These are phyloP conservation scores for Halictus rubicundus DNA, from an alignment of 1,140 invertebrate species.

Conservation along the genomic window DNA sequence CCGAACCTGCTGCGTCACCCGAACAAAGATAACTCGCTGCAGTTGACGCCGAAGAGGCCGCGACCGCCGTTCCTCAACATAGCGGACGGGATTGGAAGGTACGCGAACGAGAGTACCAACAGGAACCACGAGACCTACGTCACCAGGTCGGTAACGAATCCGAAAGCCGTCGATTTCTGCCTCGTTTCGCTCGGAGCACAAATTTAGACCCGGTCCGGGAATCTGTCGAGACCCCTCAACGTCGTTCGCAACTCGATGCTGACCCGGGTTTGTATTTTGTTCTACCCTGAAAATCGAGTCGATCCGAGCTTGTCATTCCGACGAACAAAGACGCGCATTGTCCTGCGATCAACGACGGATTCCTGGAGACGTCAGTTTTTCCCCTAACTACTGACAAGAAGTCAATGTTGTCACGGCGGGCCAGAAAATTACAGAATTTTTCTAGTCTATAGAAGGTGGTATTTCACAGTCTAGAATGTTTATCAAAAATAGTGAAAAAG, in stretches of 20 bases:
- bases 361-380: not conserved
- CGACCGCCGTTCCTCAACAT: conserved; percentile 68
- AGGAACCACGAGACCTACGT: conserved; percentile 44
- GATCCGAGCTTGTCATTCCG: not conserved
- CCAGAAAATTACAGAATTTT: no score
- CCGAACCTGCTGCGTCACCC: conserved; percentile 82
- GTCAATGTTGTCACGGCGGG: no score
- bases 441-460: no score
- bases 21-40: conserved; percentile 66
- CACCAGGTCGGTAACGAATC: conserved; percentile 30
- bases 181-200: not conserved
- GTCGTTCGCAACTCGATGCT: not conserved
- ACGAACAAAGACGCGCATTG: not conserved
- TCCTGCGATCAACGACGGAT: not conserved
- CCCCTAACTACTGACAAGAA: no score
- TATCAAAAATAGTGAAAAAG: no score
- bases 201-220: not conserved
- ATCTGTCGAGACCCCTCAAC: not conserved
- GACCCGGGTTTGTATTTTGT: not conserved
- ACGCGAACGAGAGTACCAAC: conserved; percentile 58
- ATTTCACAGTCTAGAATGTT: no score
- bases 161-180: not conserved
- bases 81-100: conserved; percentile 67
- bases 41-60: conserved; percentile 57
- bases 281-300: not conserved